Base-by-base conservation (phyloP, 2,888 invertebrate species). In the Drosophila peninsularis region DNA sequence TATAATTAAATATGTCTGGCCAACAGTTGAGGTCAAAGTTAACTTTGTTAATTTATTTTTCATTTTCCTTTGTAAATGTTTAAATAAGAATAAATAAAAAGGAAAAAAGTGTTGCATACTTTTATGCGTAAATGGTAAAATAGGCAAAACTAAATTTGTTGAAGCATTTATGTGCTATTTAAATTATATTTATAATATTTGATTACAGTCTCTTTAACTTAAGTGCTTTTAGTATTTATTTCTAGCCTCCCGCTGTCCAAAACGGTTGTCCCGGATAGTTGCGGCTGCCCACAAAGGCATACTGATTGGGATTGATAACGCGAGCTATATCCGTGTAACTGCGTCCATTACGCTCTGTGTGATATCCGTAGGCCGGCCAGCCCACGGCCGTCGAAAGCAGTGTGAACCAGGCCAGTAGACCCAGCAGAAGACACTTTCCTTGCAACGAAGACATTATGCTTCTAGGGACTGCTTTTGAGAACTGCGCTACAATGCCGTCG, bases 291-390 rank as follows among this genome's bases (percentile, higher is more conserved):
- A 81, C 92, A 39, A 94, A 94, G 2, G 94, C 94, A 75, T 94
- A 94, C 24, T 93, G 93, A 90, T 94, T 93, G 1, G 94, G 92
- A 82, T 94, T 94, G 75, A 95, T 94, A 9, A 96, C 94, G 62
- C 94, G 93, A 88, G 96, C 96, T 74, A 96, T 94, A 55, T 95
- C 94, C 87, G 94, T 95, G 92, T 94, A 96, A 1, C 95, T 93
- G 80, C 94, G 94, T 39, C 93, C 93, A 6, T 45, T 50, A 0
- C 87, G 77, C 10, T 56, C 53, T 19, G 58, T 17, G 0, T 53
- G 65, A 49, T 62, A 45, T 41, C 66, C 64, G 7, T 71, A 50
- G 1, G 57, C 69, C 1, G 82, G 78, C 44, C 45, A 64, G 6
- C 30, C 50, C 39, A 14, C 27, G 4, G 47, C 62, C 17, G 53